Percentiles rank a stretch among this genome's conserved stretches.
Conservation (phyloP, 2,888 invertebrate genomes). For the Pseudanteris insignis region DNA sequence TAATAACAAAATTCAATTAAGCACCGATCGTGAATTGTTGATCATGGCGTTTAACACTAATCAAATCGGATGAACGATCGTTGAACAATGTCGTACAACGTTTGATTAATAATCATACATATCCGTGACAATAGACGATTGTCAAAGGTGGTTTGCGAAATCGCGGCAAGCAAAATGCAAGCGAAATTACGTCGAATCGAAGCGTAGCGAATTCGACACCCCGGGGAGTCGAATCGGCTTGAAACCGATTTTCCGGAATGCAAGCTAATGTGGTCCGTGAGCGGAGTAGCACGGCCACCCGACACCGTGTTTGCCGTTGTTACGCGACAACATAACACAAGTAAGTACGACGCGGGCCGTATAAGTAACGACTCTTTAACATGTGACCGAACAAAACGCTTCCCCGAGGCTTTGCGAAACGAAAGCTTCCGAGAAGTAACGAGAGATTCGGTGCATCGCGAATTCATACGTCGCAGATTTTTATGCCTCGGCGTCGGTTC, state of each 20-base stretch:
- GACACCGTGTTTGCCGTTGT: conserved; percentile 47
- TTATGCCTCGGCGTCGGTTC: conserved; percentile 6
- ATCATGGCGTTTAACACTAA: no score
- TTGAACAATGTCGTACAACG: conserved; percentile 12
- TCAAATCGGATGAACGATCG: no score
- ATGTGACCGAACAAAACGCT: conserved; percentile 20
- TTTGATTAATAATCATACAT: conserved; percentile 8
- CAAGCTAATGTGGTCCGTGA: conserved; percentile 53
- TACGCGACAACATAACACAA: conserved; percentile 44
- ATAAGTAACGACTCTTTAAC: conserved; percentile 28
- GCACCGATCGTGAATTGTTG: no score
- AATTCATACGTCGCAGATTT: conserved; percentile 23
- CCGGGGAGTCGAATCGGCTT: conserved; percentile 21
- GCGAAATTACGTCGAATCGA: neutral
- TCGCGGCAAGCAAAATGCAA: neutral
- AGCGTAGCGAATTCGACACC: conserved; percentile 15
- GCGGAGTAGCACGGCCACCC: conserved; percentile 48
- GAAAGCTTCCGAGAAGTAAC: conserved; percentile 56
- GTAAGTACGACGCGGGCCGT: conserved; percentile 27
- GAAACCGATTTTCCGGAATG: conserved; percentile 57
- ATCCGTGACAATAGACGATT: conserved; percentile 5
- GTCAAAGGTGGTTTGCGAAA: conserved; percentile 15
- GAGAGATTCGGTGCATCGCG: conserved; percentile 47
- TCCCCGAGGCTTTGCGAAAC: conserved; percentile 51
- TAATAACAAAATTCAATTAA: no score